Conservation (phyloP, 2,797 vertebrate species). For the Paramormyrops hopkinsi region DNA sequence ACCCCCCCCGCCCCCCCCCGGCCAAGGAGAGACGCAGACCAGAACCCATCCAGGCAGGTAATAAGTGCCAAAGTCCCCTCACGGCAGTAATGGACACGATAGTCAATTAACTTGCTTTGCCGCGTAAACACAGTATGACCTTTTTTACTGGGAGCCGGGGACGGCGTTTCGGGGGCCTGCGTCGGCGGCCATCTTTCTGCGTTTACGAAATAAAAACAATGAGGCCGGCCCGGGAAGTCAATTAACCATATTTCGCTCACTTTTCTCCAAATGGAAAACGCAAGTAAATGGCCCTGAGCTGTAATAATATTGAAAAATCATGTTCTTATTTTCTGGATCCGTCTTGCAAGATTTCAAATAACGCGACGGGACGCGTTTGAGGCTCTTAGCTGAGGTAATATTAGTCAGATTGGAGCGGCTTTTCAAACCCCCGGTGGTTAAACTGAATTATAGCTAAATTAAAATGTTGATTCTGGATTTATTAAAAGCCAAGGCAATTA, state of each 20-base stretch:
- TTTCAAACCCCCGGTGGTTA: slow-evolving; percentile 16
- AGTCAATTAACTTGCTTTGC: background rate
- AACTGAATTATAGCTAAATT: slow-evolving; percentile 36
- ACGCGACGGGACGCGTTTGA: slow-evolving; percentile 16
- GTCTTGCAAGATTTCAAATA: slow-evolving; percentile 15
- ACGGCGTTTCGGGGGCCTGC: background rate
- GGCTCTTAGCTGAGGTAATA: slow-evolving; percentile 31
- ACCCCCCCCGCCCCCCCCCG: background rate
- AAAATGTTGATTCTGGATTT: slow-evolving; percentile 33
- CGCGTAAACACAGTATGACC: background rate
- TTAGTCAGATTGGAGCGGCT: slow-evolving; percentile 2
- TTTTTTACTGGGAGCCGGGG: background rate
- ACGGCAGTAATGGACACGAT: background rate
- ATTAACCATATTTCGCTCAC: background rate
- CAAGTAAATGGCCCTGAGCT: background rate
- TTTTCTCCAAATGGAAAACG: background rate
- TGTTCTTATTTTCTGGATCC: slow-evolving; percentile 26
- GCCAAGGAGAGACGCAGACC: background rate
- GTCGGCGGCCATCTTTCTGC: background rate
- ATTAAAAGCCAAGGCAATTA: slow-evolving; percentile 45
- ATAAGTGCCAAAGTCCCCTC: background rate
- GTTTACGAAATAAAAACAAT: background rate
- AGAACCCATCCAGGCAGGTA: background rate
- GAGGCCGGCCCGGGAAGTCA: background rate
- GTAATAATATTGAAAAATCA: background rate